Conservation (phyloP, 2,113 vertebrate genomes). For the Notothenia rossii region DNA sequence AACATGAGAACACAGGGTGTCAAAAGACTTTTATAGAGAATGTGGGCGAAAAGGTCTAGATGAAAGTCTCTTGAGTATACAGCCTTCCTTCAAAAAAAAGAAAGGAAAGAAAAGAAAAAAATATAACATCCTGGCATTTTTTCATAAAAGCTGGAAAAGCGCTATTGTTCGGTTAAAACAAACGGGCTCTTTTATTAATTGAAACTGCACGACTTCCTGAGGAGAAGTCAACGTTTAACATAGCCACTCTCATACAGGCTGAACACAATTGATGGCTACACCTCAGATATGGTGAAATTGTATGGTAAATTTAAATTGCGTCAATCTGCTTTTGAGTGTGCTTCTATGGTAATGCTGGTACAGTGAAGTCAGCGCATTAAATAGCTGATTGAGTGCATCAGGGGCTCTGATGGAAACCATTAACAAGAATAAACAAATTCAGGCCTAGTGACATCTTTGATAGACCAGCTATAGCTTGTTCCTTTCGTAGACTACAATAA, state of each 20-base stretch:
- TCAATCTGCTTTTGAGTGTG: slow-evolving; percentile 39
- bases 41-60: slow-evolving; percentile 63
- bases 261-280: slow-evolving; percentile 2
- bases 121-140: slow-evolving; percentile 76
- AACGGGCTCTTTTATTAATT: slow-evolving; percentile 60
- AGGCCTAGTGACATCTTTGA: slow-evolving; percentile 67
- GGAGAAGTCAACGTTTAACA: slow-evolving; percentile 58
- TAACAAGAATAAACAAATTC: slow-evolving; percentile 80
- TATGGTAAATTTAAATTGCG: slow-evolving; percentile 41
- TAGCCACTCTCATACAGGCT: slow-evolving; percentile 19
- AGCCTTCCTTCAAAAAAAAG: slow-evolving; percentile 57
- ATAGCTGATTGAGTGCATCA: slow-evolving; percentile 75
- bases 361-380: slow-evolving; percentile 70
- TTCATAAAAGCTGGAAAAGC: slow-evolving; percentile 64
- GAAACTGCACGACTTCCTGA: slow-evolving; percentile 75
- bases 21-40: slow-evolving; percentile 51
- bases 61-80: slow-evolving; percentile 60
- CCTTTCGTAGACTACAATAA: slow-evolving; percentile 53
- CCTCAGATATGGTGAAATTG: slow-evolving; percentile 28
- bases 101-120: not conserved
- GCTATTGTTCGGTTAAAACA: slow-evolving; percentile 73
- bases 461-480: slow-evolving; percentile 54
- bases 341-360: slow-evolving; percentile 33
- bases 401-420: slow-evolving; percentile 77
- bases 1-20: slow-evolving; percentile 53